Evolutionary conservation across 2,888 invertebrate species (phyloP).

Genomic region (Drosophila suboccidentalis): DNA sequence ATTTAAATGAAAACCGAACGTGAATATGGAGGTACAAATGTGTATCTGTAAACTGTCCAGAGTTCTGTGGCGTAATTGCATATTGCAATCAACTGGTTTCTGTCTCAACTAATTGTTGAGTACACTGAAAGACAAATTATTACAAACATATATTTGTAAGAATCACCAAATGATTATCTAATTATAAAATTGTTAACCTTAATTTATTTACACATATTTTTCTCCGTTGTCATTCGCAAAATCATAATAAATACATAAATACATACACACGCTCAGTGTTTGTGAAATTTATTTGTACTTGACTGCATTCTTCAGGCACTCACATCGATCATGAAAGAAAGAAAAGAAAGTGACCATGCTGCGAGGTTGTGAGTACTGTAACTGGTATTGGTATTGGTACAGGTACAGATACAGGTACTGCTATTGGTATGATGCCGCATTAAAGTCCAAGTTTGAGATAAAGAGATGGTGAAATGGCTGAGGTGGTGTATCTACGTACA

Average conservation of each 20-base stretch:
- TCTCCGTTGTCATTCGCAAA: no score
- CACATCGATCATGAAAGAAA: conserved; percentile 63
- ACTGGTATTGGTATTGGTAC: conserved; percentile 46
- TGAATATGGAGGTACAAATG: conserved; percentile 19
- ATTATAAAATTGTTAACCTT: no score
- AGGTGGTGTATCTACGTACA: conserved; percentile 57
- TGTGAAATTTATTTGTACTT: conserved; percentile 39
- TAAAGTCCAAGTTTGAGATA: conserved; percentile 27
- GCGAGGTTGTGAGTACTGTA: conserved; percentile 39
- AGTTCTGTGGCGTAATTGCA: conserved; percentile 45
- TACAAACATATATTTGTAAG: no score
- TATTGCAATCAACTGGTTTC: conserved; percentile 34
- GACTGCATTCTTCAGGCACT: conserved; percentile 55
- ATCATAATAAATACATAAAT: no score
- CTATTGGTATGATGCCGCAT: conserved; percentile 62
- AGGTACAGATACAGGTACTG: conserved; percentile 27
- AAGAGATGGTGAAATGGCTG: conserved; percentile 12
- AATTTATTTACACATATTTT: no score
- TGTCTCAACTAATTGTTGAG: conserved; percentile 7
- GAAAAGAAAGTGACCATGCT: conserved; percentile 75
- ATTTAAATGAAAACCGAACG: conserved; percentile 59
- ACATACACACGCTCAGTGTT: conserved; percentile 33
- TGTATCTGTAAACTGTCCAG: background rate
- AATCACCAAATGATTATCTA: no score
- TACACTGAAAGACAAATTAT: conserved; percentile 25